A percentile compares a stretch with the other conserved stretches of the same genome.
phyloP scores from a whole-genome alignment of 1,140 invertebrate species.

The Frieseomelitta varia region DNA sequence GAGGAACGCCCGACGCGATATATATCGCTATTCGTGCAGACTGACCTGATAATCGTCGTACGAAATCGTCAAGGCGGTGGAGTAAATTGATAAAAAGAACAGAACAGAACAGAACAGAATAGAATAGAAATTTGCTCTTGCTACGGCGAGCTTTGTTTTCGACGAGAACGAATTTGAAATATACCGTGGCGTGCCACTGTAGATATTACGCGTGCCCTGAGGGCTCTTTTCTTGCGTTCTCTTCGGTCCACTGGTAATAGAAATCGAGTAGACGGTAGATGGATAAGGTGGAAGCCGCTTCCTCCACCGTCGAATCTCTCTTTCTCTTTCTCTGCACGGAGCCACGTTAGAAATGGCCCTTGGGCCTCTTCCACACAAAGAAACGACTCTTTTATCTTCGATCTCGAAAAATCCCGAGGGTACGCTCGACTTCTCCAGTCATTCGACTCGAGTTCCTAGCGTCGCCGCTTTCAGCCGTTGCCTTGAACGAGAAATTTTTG shows the following conservation, averaged over 20 bases:
- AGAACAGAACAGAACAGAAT: too few species aligned
- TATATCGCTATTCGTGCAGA: background rate
- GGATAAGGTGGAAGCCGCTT: slow-evolving; percentile 49
- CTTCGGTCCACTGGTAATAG: slow-evolving; percentile 27
- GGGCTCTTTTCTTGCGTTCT: slow-evolving; percentile 25
- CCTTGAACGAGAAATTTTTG: background rate
- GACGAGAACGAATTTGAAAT: background rate
- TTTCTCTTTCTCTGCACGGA: background rate
- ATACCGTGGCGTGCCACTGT: background rate
- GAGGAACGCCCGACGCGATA: slow-evolving; percentile 1
- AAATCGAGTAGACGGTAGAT: slow-evolving; percentile 44
- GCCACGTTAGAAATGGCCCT: background rate
- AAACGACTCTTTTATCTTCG: background rate
- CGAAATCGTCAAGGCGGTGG: too few species aligned
- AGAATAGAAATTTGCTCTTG: background rate
- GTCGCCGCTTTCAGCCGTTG: too few species aligned
- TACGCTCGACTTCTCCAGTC: background rate
- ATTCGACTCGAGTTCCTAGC: background rate
- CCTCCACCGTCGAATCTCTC: slow-evolving; percentile 1
- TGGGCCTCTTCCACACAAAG: slow-evolving; percentile 5
- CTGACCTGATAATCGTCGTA: too few species aligned
- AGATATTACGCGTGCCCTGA: slow-evolving; percentile 36
- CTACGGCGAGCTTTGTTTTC: background rate
- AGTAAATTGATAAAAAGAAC: too few species aligned
- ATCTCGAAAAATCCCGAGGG: background rate